A percentile compares a stretch with the other conserved stretches of the same genome.
Evolutionary conservation across 2,888 invertebrate species (phyloP).

Genomic region (Patella depressa): DNA sequence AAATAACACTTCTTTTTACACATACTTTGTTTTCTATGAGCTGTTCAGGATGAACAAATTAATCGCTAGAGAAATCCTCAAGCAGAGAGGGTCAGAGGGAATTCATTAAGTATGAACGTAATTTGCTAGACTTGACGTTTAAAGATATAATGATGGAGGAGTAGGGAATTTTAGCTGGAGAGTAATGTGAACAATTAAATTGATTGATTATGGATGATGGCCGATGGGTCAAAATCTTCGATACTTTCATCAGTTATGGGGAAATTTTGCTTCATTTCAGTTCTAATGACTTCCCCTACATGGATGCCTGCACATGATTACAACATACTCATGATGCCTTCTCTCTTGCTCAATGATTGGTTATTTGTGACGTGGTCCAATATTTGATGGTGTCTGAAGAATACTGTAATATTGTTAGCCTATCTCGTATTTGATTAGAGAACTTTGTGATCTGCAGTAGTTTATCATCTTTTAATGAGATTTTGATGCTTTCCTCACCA

Average conservation of each 20-base stretch:
- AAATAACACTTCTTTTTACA: too few species aligned
- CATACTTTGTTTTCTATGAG: too few species aligned
- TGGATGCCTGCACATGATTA: slow-evolving; percentile 6
- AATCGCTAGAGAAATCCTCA: too few species aligned
- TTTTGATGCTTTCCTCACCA: neutral
- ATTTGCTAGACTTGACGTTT: slow-evolving; percentile 21
- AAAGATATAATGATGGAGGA: slow-evolving; percentile 16
- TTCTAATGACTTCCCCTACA: neutral
- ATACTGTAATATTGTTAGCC: neutral
- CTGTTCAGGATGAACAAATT: too few species aligned
- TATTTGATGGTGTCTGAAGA: too few species aligned
- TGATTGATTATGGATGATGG: neutral
- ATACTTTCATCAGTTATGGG: neutral
- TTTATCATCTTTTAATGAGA: slow-evolving; percentile 13
- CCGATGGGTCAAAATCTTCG: neutral
- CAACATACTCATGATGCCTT: neutral
- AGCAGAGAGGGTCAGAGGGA: slow-evolving; percentile 4
- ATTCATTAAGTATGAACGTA: slow-evolving; percentile 22
- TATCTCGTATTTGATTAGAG: neutral
- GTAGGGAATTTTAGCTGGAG: neutral
- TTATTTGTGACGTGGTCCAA: too few species aligned
- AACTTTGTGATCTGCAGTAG: neutral
- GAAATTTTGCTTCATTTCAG: neutral
- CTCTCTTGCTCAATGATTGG: too few species aligned
- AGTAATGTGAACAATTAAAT: too few species aligned